These are phyloP conservation scores for Eristalis pertinax DNA, from an alignment of 2,888 invertebrate genomes.

Conservation along the genomic window DNA sequence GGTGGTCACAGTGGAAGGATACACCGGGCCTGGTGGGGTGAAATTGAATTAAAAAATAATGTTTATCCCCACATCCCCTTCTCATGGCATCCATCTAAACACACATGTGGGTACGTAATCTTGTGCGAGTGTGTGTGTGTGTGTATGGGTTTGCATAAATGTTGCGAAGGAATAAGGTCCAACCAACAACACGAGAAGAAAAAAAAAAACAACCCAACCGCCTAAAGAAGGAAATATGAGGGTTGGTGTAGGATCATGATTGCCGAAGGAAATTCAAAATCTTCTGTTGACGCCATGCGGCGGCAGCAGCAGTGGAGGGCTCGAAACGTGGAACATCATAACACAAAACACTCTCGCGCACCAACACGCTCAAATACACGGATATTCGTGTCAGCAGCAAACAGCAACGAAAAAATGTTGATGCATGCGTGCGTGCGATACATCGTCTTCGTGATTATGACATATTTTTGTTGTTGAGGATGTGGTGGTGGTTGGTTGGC, in stretches of 20 bases:
- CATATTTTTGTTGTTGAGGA: conserved; percentile 45
- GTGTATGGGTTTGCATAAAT: conserved; percentile 38
- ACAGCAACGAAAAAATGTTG: conserved; percentile 64
- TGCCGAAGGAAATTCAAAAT: conserved; percentile 58
- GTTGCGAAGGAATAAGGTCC: conserved; percentile 46
- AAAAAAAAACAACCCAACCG: conserved; percentile 26
- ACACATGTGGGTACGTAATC: not conserved
- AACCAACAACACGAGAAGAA: conserved; percentile 26
- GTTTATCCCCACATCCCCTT: conserved; percentile 36
- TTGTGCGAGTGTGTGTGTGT: conserved; percentile 7
- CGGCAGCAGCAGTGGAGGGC: not conserved
- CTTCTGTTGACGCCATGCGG: conserved; percentile 24
- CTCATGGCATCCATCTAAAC: not conserved
- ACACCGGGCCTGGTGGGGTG: conserved; percentile 21
- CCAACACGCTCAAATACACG: conserved; percentile 14
- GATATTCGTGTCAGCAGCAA: conserved; percentile 20
- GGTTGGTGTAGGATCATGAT: conserved; percentile 58
- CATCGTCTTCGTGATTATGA: conserved; percentile 68
- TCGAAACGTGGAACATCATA: conserved; percentile 29
- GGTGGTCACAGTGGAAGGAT: conserved; percentile 19
- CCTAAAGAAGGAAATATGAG: conserved; percentile 27
- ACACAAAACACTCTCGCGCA: conserved; percentile 25
- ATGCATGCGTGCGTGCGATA: conserved; percentile 69
- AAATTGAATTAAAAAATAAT: conserved; percentile 72
- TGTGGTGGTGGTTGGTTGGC: not conserved